A percentile compares a stretch with the other conserved stretches of the same genome.
Evolutionary conservation across 2,888 invertebrate species (phyloP).

Genomic region (Eubasilissa splendida): DNA sequence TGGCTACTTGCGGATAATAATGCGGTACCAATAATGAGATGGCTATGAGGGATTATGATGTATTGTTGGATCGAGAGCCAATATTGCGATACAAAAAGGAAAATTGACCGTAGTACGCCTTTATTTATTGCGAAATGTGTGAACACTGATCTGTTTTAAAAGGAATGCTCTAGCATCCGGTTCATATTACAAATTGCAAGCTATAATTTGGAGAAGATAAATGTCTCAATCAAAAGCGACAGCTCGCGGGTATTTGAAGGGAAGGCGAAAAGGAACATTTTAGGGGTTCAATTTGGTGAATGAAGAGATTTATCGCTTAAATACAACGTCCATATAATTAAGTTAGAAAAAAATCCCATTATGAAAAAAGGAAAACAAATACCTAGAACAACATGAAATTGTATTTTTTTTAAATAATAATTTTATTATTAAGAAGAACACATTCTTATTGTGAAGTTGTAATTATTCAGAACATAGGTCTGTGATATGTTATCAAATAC

Average conservation of each 20-base stretch:
- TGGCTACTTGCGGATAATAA: slow-evolving; percentile 7
- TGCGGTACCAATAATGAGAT: not conserved
- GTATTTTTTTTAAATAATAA: too few relatives aligned
- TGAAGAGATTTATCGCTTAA: slow-evolving; percentile 6
- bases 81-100: not conserved
- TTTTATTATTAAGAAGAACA: too few relatives aligned
- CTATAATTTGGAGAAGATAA: slow-evolving; percentile 26
- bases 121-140: slow-evolving; percentile 8
- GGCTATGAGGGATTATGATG: not conserved
- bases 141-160: slow-evolving; percentile 8
- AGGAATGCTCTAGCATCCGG: slow-evolving; percentile 23
- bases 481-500: too few relatives aligned
- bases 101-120: not conserved
- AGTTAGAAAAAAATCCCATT: too few relatives aligned
- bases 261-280: not conserved
- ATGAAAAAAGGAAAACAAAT: too few relatives aligned
- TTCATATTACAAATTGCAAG: slow-evolving; percentile 7
- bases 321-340: too few relatives aligned
- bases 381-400: too few relatives aligned
- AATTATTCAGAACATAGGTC: too few relatives aligned
- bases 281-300: not conserved
- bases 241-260: slow-evolving; percentile 10
- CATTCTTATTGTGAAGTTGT: too few relatives aligned
- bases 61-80: slow-evolving; percentile 14
- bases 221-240: slow-evolving; percentile 31